Conservation (phyloP, 1,140 invertebrate species). For the Sinella curviseta region DNA sequence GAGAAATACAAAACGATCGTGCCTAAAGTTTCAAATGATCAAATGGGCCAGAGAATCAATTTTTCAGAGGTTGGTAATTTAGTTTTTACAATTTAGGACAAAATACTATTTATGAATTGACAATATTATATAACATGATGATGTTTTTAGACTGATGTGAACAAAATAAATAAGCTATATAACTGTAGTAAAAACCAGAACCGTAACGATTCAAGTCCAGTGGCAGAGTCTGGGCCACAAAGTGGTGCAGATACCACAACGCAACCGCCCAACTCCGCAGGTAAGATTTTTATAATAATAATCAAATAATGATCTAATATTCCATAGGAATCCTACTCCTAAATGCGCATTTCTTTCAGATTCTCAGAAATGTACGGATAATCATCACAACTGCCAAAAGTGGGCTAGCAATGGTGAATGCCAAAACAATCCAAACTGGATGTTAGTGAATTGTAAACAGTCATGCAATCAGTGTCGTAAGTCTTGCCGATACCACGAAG, state of each 20-base stretch:
- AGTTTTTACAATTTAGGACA: too few species aligned
- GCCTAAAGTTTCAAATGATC: background rate
- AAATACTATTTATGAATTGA: too few species aligned
- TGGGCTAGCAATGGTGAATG: background rate
- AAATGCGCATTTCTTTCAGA: background rate
- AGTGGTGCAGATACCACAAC: too few species aligned
- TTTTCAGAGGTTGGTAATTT: background rate
- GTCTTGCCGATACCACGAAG: background rate
- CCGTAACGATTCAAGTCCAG: background rate
- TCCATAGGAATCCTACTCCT: too few species aligned
- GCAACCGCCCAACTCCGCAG: too few species aligned
- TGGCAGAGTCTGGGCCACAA: too few species aligned
- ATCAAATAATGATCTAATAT: too few species aligned
- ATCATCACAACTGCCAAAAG: background rate
- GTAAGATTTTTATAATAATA: too few species aligned
- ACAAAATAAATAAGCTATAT: background rate
- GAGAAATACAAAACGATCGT: background rate
- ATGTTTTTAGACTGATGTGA: background rate
- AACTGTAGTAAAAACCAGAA: background rate
- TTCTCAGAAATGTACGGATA: background rate
- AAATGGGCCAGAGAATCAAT: background rate
- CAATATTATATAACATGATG: too few species aligned
- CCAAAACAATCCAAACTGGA: background rate
- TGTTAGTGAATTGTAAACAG: background rate
- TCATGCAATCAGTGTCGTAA: background rate